phyloP scores from a whole-genome alignment of 1,140 invertebrate species.

The Formica selysi region DNA sequence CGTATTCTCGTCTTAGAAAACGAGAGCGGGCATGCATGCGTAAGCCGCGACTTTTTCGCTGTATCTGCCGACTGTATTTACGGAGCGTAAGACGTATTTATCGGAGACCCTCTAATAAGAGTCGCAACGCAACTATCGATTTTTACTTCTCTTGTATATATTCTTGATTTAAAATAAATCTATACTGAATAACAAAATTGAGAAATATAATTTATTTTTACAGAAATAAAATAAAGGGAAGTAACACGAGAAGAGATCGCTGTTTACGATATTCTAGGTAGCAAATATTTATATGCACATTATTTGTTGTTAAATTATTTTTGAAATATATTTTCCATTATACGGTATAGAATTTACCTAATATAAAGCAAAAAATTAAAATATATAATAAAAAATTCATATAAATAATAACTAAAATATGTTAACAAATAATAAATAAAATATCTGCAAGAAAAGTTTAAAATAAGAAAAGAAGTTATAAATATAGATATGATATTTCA shows the following conservation, averaged over 20 bases:
- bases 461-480: background rate
- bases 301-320: background rate
- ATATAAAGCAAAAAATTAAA: background rate
- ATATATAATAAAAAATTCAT: background rate
- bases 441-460: background rate
- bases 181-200: background rate
- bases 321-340: background rate
- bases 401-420: background rate
- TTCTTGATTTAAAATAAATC: background rate
- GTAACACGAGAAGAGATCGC: background rate
- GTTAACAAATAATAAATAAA: background rate
- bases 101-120: too few relatives aligned
- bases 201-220: background rate
- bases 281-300: background rate
- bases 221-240: background rate
- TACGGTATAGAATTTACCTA: background rate
- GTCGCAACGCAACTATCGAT: background rate
- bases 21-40: slow-evolving; percentile 1
- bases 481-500: background rate
- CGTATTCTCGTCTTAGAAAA: slow-evolving; percentile 53
- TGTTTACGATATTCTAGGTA: background rate
- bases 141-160: background rate
- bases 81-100: background rate
- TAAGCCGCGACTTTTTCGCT: slow-evolving; percentile 12
- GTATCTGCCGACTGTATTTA: background rate